A percentile compares a stretch with the other conserved stretches of the same genome.
phyloP scores from a whole-genome alignment of 2,797 vertebrate species.

The Onychomys arenicola region DNA sequence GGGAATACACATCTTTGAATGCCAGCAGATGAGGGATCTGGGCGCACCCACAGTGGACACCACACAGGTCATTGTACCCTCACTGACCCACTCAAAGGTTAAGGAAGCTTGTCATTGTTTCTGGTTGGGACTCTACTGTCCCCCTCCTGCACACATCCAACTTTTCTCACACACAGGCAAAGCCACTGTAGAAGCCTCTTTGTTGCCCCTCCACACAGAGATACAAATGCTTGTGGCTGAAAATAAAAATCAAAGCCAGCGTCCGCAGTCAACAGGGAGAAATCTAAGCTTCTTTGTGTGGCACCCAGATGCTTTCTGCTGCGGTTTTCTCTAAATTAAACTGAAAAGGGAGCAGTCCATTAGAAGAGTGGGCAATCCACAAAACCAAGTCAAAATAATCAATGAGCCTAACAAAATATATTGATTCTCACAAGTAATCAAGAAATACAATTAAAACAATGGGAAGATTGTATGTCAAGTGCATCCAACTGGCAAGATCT shows the following conservation, averaged over 20 bases:
- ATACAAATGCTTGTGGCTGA: neutral
- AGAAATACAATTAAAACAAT: slow-evolving; percentile 44
- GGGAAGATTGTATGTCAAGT: neutral
- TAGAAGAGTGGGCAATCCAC: neutral
- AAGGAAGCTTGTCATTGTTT: neutral
- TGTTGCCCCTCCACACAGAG: neutral
- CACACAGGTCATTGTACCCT: fast-evolving
- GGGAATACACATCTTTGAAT: neutral
- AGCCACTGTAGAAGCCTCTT: neutral
- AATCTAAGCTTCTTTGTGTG: neutral
- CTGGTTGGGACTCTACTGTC: neutral
- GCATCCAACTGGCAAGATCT: slow-evolving; percentile 15
- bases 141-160: neutral
- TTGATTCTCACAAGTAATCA: slow-evolving; percentile 45
- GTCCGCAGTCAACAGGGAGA: neutral
- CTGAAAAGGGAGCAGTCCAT: neutral
- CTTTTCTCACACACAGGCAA: neutral
- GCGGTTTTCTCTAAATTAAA: neutral
- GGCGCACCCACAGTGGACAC: neutral
- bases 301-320: neutral
- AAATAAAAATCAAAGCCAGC: neutral
- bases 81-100: neutral
- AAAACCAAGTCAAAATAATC: slow-evolving; percentile 42
- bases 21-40: neutral
- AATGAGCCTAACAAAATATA: slow-evolving; percentile 56